Evolutionary conservation across 2,888 invertebrate genomes (phyloP).

Genomic region (Clanis bilineata): DNA sequence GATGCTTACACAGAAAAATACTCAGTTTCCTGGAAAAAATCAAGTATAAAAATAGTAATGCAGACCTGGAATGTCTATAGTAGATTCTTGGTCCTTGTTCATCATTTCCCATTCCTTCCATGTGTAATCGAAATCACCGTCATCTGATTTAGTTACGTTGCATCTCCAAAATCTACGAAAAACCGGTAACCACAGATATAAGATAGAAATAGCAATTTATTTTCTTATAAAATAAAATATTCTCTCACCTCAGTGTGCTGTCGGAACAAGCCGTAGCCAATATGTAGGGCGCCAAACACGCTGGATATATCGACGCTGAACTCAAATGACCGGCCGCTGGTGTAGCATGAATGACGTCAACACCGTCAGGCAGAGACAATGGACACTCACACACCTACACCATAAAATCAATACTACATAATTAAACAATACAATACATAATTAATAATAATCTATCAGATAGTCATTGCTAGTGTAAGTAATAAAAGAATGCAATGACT

Average conservation of each 20-base stretch:
- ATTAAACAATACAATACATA: neutral
- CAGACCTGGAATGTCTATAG: conserved; percentile 90
- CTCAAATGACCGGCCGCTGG: conserved; percentile 98
- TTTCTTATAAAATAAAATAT: neutral
- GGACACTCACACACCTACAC: conserved; percentile 91
- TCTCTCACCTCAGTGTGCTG: conserved; percentile 86
- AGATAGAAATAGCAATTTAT: neutral
- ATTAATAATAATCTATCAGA: neutral
- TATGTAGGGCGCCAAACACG: conserved; percentile 98
- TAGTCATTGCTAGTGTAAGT: too few relatives aligned
- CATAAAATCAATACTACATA: too few relatives aligned
- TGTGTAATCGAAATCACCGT: conserved; percentile 82
- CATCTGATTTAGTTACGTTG: conserved; percentile 80
- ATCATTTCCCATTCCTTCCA: conserved; percentile 97
- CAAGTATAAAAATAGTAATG: conserved; percentile 38
- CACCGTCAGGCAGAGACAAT: conserved; percentile 92
- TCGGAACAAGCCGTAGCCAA: conserved; percentile 98
- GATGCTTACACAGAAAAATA: too few relatives aligned
- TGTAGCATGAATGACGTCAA: conserved; percentile 95
- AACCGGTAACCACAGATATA: neutral
- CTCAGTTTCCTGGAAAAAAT: neutral
- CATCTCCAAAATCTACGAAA: conserved; percentile 91
- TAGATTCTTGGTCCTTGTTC: conserved; percentile 85
- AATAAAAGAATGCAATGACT: too few relatives aligned
- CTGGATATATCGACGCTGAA: conserved; percentile 98